Conservation (phyloP, 2,797 vertebrate genomes). For the Danionella dracula region DNA sequence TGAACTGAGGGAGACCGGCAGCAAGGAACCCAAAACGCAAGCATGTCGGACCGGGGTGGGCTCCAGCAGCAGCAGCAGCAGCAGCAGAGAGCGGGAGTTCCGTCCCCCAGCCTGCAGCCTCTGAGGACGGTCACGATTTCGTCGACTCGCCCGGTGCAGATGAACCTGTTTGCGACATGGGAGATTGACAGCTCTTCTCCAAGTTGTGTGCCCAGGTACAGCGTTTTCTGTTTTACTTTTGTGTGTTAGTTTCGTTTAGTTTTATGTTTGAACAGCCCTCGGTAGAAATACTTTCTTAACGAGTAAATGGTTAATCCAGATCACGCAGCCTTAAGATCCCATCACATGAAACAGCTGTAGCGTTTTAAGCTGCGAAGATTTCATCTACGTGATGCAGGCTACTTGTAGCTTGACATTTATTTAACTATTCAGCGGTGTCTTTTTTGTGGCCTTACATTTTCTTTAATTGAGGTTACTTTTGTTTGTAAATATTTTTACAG, state of each 20-base stretch:
- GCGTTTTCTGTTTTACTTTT: too few species aligned
- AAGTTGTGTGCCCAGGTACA: conserved; percentile 74
- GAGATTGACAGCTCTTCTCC: conserved; percentile 73
- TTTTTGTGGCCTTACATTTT: too few species aligned
- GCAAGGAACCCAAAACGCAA: background rate
- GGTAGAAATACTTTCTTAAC: background rate
- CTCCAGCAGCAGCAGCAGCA: conserved; percentile 33
- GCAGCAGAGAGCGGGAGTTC: conserved; percentile 44
- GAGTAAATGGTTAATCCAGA: conserved; percentile 5
- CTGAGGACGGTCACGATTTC: conserved; percentile 43
- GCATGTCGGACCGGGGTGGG: conserved; percentile 53
- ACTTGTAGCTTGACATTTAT: too few species aligned
- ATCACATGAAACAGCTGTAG: background rate
- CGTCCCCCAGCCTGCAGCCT: conserved; percentile 49
- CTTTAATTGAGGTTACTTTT: too few species aligned
- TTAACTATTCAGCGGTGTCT: too few species aligned
- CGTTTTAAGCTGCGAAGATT: too few species aligned
- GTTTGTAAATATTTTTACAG: too few species aligned
- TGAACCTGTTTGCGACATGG: conserved; percentile 77
- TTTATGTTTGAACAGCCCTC: background rate
- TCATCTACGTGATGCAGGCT: too few species aligned
- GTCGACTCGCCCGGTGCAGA: conserved; percentile 66
- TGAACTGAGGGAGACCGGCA: background rate
- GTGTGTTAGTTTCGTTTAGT: too few species aligned
- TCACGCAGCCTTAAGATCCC: conserved; percentile 1